Evolutionary conservation across 2,113 vertebrate species (phyloP).

Genomic region (Halichoerus grypus): DNA sequence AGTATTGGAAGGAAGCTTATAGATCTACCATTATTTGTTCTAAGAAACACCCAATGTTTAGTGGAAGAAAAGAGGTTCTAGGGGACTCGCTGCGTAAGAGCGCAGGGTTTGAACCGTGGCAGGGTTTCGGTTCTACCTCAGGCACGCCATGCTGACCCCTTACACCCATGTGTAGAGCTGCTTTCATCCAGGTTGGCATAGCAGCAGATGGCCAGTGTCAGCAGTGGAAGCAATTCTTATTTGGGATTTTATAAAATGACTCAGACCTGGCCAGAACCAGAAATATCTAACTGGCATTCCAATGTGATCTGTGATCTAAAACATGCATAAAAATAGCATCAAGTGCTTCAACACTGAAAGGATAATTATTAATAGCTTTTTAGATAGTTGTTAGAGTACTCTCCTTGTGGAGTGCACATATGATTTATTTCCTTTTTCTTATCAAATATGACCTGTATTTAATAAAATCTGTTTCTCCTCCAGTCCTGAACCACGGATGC

Average conservation of each 20-base stretch:
- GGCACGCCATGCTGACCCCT: background rate
- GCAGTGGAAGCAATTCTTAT: background rate
- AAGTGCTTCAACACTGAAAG: background rate
- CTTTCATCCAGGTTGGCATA: background rate
- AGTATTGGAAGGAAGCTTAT: background rate
- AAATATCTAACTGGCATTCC: slow-evolving; percentile 27
- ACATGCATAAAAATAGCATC: slow-evolving; percentile 55
- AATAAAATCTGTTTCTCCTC: slow-evolving; percentile 60
- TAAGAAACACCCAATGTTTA: background rate
- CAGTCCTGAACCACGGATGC: background rate
- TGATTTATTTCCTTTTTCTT: slow-evolving; percentile 62
- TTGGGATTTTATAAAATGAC: slow-evolving; percentile 37
- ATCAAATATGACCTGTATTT: slow-evolving; percentile 58
- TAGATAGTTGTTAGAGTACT: slow-evolving; percentile 46
- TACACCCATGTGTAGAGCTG: background rate
- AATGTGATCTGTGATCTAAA: slow-evolving; percentile 57
- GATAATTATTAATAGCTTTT: slow-evolving; percentile 65
- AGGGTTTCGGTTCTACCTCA: background rate
- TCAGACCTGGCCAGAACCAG: slow-evolving; percentile 40
- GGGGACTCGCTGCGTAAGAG: background rate
- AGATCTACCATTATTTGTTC: background rate
- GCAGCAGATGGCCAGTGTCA: background rate
- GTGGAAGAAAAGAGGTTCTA: background rate
- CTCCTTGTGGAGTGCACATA: background rate
- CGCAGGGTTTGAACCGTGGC: background rate